phyloP scores from a whole-genome alignment of 2,797 vertebrate genomes.

The Myoxocephalus aenaeus region DNA sequence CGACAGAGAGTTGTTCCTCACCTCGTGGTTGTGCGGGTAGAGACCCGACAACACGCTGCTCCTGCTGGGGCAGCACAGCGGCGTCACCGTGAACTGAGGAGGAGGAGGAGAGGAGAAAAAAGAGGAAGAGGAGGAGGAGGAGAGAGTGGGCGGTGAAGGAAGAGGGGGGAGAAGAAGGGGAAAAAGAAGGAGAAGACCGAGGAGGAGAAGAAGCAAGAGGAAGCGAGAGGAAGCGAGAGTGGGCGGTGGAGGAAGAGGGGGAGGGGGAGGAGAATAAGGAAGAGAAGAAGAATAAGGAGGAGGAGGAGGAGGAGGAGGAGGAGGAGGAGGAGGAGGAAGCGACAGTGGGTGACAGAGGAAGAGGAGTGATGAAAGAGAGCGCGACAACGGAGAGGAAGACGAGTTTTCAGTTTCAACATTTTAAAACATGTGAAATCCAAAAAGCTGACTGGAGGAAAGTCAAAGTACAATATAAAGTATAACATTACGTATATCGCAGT shows the following conservation, averaged over 20 bases:
- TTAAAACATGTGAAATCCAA: background rate
- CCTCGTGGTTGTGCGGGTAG: conserved; percentile 87
- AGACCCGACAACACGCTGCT: conserved; percentile 84
- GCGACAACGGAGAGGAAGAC: background rate
- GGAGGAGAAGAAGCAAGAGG: too few species aligned
- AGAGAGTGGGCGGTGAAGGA: background rate
- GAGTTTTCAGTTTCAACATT: background rate
- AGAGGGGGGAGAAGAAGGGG: too few species aligned
- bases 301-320: conserved; percentile 2
- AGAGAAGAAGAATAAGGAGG: too few species aligned
- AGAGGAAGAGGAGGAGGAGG: background rate
- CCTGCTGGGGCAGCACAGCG: conserved; percentile 87
- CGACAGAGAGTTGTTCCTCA: conserved; percentile 84
- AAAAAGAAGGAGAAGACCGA: too few species aligned
- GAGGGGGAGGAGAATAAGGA: too few species aligned
- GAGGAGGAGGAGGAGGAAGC: background rate
- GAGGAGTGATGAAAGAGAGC: background rate
- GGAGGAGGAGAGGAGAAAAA: background rate
- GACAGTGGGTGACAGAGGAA: background rate
- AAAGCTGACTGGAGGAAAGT: too few species aligned
- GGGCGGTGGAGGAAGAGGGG: too few species aligned
- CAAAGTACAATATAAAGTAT: too few species aligned
- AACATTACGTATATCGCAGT: too few species aligned
- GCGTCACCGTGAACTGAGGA: conserved; percentile 80
- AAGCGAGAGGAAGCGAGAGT: too few species aligned